Evolutionary conservation across 2,888 invertebrate genomes (phyloP), one percentile per base, ranked within the genome.

Genomic region (Lochmaea capreae): DNA sequence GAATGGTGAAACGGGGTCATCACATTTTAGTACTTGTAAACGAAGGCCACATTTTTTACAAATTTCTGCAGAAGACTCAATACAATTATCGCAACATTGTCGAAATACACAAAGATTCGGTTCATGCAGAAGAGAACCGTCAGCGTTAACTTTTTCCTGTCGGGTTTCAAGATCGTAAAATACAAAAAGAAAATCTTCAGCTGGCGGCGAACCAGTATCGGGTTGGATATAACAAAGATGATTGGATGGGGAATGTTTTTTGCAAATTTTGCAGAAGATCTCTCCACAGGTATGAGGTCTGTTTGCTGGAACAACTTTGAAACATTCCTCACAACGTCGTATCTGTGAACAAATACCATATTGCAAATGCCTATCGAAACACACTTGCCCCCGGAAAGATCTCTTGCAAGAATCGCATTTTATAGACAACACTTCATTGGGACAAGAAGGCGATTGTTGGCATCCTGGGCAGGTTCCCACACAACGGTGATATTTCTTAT

Each of bases 161-260:
- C 66, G 70, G 0, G 76, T 78, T 71, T 80, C 79, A 11, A 81
- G 67, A 54, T 80, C 78, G 26, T 77, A 79, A 65, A 79, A 79
- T n/a, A 80, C 71, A 54, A 77, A 79, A 9, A 77, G 63, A 61
- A 70, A 46, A 58, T 73, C 63, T 68, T 75, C 57, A 1, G 54
- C n/a, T 52, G 58, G 46, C 11, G 76, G 72, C 39, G 12, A 67
- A 4, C n/a, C 4, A 14, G 18, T 65, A 33, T 76, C 72, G 0
- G 61, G 58, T 26, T 67, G 62, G 42, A 79, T 76, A 43, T 67
- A 75, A 65, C 79, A 79, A 6, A 62, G 11, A 71, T 78, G 78
- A 0, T 18, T 57, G 3, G 57, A 6, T 2, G 72, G 43, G 14
- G 18, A 22, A 18, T 67, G 65, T 33, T 71, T 63, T 1, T 59